Evolutionary conservation across 92 coral and sea anemone genomes (phyloP).

Genomic region (Siderastrea siderea): DNA sequence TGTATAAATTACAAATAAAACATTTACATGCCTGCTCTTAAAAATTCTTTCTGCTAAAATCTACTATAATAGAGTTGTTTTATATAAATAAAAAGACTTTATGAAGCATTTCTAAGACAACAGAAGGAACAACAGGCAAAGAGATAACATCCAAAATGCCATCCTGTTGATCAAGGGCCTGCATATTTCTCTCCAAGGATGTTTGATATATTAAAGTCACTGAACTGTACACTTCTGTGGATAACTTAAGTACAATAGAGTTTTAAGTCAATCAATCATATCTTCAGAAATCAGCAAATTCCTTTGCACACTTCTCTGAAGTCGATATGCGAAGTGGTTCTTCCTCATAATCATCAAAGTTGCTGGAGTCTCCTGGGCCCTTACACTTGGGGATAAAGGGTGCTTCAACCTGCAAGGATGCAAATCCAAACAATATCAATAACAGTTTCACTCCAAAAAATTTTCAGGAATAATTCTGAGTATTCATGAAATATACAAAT

Average conservation of each 20-base stretch:
- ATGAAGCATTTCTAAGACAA: constrained; percentile 45
- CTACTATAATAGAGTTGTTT: constrained; percentile 89
- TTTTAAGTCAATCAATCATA: constrained; percentile 12
- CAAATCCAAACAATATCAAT: background rate
- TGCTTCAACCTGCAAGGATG: constrained; percentile 90
- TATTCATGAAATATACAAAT: no score
- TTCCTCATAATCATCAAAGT: constrained; percentile 99
- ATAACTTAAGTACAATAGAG: constrained; percentile 39
- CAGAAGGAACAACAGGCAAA: constrained; percentile 25
- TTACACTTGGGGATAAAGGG: constrained; percentile 99
- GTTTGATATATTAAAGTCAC: constrained; percentile 57
- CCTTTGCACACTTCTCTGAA: constrained; percentile 99
- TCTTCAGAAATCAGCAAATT: constrained; percentile 98
- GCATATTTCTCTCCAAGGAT: constrained; percentile 25
- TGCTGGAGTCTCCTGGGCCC: constrained; percentile 99
- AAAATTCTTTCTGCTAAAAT: constrained; percentile 90
- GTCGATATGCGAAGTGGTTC: constrained; percentile 95
- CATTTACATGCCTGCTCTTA: constrained; percentile 93
- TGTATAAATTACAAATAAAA: constrained; percentile 92
- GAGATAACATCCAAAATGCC: constrained; percentile 27
- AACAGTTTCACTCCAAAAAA: no score
- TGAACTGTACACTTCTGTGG: constrained; percentile 39
- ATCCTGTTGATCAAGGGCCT: constrained; percentile 17
- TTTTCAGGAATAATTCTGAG: no score
- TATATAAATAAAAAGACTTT: constrained; percentile 91